Evolutionary conservation across 2,797 vertebrate species (phyloP), one percentile per base, ranked within the genome.

Genomic region (Odontamblyopus rebecca): DNA sequence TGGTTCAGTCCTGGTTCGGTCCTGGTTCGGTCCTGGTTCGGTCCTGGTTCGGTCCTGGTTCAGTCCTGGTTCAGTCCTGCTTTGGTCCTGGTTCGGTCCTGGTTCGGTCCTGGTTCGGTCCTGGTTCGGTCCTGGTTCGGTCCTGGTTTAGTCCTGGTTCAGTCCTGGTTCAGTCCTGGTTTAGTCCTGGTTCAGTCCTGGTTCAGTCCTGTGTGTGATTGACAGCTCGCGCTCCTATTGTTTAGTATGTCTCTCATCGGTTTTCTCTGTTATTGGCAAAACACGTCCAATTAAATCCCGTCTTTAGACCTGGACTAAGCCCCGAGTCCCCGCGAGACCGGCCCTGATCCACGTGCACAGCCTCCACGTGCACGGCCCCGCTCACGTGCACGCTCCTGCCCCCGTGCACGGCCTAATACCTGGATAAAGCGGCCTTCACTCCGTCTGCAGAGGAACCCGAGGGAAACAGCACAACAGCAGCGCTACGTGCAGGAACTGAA

Each of bases 251-350:
- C 38, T 27, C 41, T 65, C 63, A 65, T 65, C 38, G 13, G 5
- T 41, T 23, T 41, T 27, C 63, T 48, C 38, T 65, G n/a, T 65
- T 65, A 65, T 65, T 27, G 63, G 41, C 38, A 65, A 64, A 63
- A 64, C 38, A 48, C 1, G 62, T 41, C 62, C 62, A 64, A 65
- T 65, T 65, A 65, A 48, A 65, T 48, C 63, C 63, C 1, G 41
- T 44, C 61, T 48, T 65, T 26, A 65, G 63, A 65, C 63, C 63
- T 18, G 41, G 63, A 65, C 63, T 65, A 48, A 65, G 63, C 63
- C 63, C 63, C 12, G 41, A 6, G 38, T 48, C 63, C 63, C 63
- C 3, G 0, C 5, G 63, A 48, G 63, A 48, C 63, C 61, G 2
- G 63, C 12, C 27, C 63, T 16, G 38, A 65, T 48, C 35, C 62